These are phyloP conservation scores for Philopedon plagiatum DNA, from an alignment of 2,888 invertebrate genomes.

Conservation along the genomic window DNA sequence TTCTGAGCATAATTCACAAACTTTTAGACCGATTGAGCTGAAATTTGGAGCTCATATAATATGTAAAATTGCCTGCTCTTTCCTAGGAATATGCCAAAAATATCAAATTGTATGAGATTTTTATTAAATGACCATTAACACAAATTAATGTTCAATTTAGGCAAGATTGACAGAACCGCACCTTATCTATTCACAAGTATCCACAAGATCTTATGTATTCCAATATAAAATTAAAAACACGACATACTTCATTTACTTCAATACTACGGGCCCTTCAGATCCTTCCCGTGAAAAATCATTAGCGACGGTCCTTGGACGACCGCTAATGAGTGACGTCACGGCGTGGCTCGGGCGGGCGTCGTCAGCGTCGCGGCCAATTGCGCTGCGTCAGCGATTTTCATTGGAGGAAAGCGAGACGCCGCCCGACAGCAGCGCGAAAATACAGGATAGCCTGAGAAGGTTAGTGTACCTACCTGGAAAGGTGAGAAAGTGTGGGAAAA, in stretches of 20 bases:
- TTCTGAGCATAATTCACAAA: no score
- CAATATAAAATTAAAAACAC: neutral
- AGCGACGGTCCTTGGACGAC: slow-evolving; percentile 32
- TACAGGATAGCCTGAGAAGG: slow-evolving; percentile 11
- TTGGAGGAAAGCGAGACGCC: slow-evolving; percentile 67
- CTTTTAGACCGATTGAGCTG: no score
- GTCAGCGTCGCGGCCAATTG: slow-evolving; percentile 62
- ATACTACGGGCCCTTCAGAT: neutral
- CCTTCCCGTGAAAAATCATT: slow-evolving; percentile 45
- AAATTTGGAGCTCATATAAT: no score
- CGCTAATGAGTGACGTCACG: slow-evolving; percentile 52
- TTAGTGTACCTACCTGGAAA: slow-evolving; percentile 35
- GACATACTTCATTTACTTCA: neutral
- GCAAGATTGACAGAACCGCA: no score
- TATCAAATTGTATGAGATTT: no score
- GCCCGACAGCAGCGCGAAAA: slow-evolving; percentile 62
- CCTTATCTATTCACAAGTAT: no score
- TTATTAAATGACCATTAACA: no score
- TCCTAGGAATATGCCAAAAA: no score
- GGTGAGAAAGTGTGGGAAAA: slow-evolving; percentile 35
- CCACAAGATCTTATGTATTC: no score
- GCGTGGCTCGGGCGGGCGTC: slow-evolving; percentile 62
- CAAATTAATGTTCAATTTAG: no score
- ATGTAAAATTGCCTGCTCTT: no score
- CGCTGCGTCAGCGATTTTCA: slow-evolving; percentile 62